These are phyloP conservation scores for Leptinotarsa lineolata DNA, from an alignment of 1,140 invertebrate genomes.

Conservation along the genomic window DNA sequence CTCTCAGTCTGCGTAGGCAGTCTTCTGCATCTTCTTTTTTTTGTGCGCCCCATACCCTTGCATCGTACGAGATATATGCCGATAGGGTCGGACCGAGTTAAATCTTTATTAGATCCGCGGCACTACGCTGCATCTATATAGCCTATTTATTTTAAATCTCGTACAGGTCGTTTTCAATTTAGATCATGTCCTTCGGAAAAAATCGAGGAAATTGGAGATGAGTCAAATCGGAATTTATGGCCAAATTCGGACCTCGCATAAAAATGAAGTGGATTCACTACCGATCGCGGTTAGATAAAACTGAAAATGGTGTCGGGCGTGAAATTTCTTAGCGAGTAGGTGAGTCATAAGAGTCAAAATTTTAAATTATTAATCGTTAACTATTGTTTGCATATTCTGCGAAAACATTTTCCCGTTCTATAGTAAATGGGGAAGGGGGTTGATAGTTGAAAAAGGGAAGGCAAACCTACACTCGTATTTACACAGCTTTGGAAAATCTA, in stretches of 20 bases:
- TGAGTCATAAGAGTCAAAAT: no score
- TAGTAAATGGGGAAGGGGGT: no score
- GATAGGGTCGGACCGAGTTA: slow-evolving; percentile 34
- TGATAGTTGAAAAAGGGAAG: no score
- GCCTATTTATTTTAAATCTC: slow-evolving; percentile 42
- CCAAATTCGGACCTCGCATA: slow-evolving; percentile 4
- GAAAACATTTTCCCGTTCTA: no score
- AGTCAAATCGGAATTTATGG: slow-evolving; percentile 15
- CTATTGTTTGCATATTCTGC: no score
- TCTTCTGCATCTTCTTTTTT: slow-evolving; percentile 39
- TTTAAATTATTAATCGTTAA: no score
- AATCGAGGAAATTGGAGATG: slow-evolving; percentile 16
- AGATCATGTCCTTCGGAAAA: slow-evolving; percentile 24
- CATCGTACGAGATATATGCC: neutral
- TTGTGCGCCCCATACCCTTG: slow-evolving; percentile 25
- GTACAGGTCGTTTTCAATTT: slow-evolving; percentile 30
- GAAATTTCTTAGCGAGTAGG: no score
- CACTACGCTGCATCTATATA: slow-evolving; percentile 37
- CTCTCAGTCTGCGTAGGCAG: slow-evolving; percentile 10
- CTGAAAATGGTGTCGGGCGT: no score
- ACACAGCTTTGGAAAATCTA: no score
- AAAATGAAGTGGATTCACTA: slow-evolving; percentile 21
- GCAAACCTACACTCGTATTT: no score
- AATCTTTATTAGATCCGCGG: slow-evolving; percentile 41
- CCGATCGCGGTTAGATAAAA: no score